Percentiles rank a stretch among this genome's conserved stretches.
These are phyloP conservation scores for Ptilorrhoa leucosticta DNA, from an alignment of 2,113 vertebrate species.

Conservation along the genomic window DNA sequence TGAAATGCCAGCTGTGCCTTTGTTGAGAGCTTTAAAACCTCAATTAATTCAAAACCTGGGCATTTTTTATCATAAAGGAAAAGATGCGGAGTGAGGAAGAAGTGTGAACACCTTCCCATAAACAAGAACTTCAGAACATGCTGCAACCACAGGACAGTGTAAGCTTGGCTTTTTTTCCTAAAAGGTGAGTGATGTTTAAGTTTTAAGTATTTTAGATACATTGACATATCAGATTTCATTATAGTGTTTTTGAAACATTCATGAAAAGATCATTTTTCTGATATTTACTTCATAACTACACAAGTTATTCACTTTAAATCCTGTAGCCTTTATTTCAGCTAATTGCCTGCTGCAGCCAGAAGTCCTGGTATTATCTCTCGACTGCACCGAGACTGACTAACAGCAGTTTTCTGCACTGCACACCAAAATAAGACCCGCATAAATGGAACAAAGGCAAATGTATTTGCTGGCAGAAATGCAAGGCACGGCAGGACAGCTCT, in stretches of 20 bases:
- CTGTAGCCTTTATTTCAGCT: neutral
- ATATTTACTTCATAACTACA: neutral
- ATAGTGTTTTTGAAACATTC: neutral
- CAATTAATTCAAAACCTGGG: neutral
- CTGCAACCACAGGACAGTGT: neutral
- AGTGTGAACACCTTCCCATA: neutral
- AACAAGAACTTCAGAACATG: neutral
- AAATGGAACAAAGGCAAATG: neutral
- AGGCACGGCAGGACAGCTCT: neutral
- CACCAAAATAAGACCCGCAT: fast-evolving
- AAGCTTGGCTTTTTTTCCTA: neutral
- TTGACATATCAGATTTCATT: fast-evolving
- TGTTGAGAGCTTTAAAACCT: neutral
- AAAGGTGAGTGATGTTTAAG: neutral
- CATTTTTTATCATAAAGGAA: neutral
- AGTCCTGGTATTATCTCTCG: neutral
- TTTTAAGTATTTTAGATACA: neutral
- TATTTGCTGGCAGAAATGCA: neutral
- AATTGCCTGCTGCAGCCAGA: neutral
- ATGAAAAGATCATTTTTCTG: neutral
- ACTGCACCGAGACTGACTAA: neutral
- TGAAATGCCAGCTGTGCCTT: neutral
- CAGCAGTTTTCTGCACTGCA: neutral
- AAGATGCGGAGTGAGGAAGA: neutral
- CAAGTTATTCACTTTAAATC: neutral